A percentile compares a stretch with the other conserved stretches of the same genome.
phyloP scores from a whole-genome alignment of 2,113 vertebrate genomes.

The Zosterops japonicus region DNA sequence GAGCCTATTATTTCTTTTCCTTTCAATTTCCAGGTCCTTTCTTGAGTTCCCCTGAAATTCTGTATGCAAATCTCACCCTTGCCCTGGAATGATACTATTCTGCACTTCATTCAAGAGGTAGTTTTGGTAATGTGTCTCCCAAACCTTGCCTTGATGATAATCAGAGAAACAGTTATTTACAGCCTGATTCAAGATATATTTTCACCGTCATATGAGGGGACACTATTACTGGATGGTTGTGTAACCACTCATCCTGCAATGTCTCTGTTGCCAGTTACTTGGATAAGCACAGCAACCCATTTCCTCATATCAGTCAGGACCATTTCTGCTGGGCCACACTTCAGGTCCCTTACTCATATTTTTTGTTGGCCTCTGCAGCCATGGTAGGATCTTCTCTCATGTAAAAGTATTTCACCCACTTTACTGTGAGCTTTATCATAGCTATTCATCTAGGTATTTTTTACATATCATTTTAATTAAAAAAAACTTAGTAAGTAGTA shows the following conservation, averaged over 20 bases:
- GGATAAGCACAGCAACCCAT: not conserved
- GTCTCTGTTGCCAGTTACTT: not conserved
- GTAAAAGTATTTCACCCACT: not conserved
- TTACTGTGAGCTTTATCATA: not conserved
- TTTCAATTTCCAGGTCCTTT: not conserved
- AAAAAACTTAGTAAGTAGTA: not conserved
- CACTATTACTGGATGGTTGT: not conserved
- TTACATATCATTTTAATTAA: not conserved
- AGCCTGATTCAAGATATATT: not conserved
- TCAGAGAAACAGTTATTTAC: not conserved
- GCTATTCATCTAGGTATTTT: not conserved
- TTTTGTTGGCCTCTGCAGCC: not conserved
- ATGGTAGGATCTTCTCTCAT: not conserved
- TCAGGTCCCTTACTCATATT: not conserved
- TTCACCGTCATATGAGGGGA: not conserved
- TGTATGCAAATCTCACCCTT: not conserved
- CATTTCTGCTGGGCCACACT: not conserved
- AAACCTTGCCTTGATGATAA: not conserved
- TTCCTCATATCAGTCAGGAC: rapidly evolving
- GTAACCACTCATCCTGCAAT: not conserved
- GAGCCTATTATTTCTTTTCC: not conserved
- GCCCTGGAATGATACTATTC: not conserved
- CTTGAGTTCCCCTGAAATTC: not conserved
- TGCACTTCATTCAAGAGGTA: not conserved
- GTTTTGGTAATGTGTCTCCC: not conserved